Percentiles rank a stretch among this genome's conserved stretches.
These are phyloP conservation scores for Proales similis DNA, from an alignment of 1,140 invertebrate species.

Conservation along the genomic window DNA sequence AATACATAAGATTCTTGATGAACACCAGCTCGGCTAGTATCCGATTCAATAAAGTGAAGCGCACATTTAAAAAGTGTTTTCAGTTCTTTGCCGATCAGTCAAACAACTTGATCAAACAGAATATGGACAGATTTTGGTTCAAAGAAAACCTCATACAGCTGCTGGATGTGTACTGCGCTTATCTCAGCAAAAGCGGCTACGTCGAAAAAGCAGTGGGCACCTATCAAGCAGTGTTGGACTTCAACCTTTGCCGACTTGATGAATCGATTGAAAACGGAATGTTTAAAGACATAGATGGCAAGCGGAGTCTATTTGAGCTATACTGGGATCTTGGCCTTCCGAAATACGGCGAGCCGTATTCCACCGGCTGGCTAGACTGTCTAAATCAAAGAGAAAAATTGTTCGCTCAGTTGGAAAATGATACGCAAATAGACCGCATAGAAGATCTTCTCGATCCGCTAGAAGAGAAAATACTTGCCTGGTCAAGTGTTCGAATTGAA, in stretches of 20 bases:
- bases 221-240: conserved; percentile 26
- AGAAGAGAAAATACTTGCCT: not conserved
- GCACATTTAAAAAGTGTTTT: conserved; percentile 16
- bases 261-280: not conserved
- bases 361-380: conserved; percentile 13
- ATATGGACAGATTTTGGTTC: not conserved
- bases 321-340: conserved; percentile 1
- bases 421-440: not conserved
- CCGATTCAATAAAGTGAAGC: not conserved
- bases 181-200: conserved; percentile 8
- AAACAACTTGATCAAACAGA: not conserved
- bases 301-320: not conserved
- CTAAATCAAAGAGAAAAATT: conserved; percentile 8
- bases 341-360: conserved; percentile 16
- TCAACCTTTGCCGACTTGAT: conserved; percentile 4
- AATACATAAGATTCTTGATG: conserved; percentile 5
- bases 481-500: not conserved
- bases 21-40: conserved; percentile 5
- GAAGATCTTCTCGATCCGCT: not conserved
- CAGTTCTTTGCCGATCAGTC: conserved; percentile 8
- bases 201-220: conserved; percentile 25
- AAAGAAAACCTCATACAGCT: not conserved
- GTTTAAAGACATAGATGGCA: not conserved
- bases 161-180: not conserved
- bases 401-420: conserved; percentile 6